Evolutionary conservation across 2,113 vertebrate species (phyloP), one percentile per base, ranked within the genome.

Genomic region (Sceloporus undulatus): DNA sequence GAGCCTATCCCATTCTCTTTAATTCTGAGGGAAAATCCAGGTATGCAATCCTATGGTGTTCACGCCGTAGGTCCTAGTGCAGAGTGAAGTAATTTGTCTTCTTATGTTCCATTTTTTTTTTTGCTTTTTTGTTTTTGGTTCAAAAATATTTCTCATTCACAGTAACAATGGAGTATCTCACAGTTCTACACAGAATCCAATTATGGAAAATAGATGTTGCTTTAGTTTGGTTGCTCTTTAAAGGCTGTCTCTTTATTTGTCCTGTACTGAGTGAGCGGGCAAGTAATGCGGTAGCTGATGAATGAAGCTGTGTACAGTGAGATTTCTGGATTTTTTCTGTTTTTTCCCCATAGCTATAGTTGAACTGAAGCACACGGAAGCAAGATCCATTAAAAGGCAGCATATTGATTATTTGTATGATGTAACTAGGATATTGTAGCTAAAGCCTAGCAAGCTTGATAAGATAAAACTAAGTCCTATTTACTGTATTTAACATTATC

Each of bases 371-470:
- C 96, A 93, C 86, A 90, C 93, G 93, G 96, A 97, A 97, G 96
- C 95, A 96, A 97, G 96, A 94, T 94, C 94, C 96, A 96, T 97
- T 97, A 95, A 96, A 96, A 98, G 97, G 97, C 97, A 97, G 97
- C 96, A 95, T 97, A 97, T 96, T 95, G 97, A 97, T 97, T 92
- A 96, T 97, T 97, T 95, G 88, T 97, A 97, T 95, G 96, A 95
- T 74, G 92, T 93, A 94, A 95, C 95, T 94, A 95, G 97, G 93
- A 95, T 97, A 95, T 95, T 93, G 96, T 95, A 95, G 96, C 96
- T 97, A 97, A 88, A 96, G 96, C 95, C 85, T 96, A 96, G 96
- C 96, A 95, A 96, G 96, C 96, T 92, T 94, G 97, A 95, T 96
- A 97, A 97, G 97, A 96, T 95, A 94, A 88, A 96, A 97, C 95